These are phyloP conservation scores for Rosalia funebris DNA, from an alignment of 2,888 invertebrate genomes.

Conservation along the genomic window DNA sequence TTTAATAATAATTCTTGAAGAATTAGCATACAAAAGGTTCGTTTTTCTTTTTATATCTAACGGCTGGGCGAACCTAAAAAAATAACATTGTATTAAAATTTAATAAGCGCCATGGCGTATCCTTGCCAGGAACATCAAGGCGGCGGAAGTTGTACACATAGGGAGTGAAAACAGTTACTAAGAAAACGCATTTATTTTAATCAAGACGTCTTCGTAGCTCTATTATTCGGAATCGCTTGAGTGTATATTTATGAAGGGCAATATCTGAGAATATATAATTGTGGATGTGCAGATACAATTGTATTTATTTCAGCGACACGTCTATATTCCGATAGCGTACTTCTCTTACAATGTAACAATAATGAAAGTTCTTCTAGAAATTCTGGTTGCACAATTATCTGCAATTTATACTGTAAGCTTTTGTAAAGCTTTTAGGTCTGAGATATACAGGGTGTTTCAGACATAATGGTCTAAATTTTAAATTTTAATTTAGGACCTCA, in stretches of 20 bases:
- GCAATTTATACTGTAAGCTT: too few species aligned
- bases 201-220: neutral
- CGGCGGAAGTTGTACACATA: neutral
- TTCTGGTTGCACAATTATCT: too few species aligned
- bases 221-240: neutral
- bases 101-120: slow-evolving; percentile 1
- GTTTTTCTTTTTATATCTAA: neutral
- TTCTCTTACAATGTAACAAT: too few species aligned
- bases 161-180: neutral
- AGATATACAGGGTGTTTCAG: too few species aligned
- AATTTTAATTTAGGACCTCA: too few species aligned
- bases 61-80: neutral
- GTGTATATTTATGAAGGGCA: neutral
- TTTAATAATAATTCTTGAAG: slow-evolving; percentile 14
- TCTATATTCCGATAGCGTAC: too few species aligned
- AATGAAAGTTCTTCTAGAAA: too few species aligned
- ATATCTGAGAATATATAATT: too few species aligned
- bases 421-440: too few species aligned
- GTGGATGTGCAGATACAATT: too few species aligned
- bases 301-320: too few species aligned
- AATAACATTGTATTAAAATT: slow-evolving; percentile 4
- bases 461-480: too few species aligned
- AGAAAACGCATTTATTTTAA: neutral
- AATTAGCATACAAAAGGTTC: slow-evolving; percentile 14
- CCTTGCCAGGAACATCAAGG: neutral